phyloP scores from a whole-genome alignment of 92 coral and sea anemone genomes.

The Zoanthus sansibaricus region DNA sequence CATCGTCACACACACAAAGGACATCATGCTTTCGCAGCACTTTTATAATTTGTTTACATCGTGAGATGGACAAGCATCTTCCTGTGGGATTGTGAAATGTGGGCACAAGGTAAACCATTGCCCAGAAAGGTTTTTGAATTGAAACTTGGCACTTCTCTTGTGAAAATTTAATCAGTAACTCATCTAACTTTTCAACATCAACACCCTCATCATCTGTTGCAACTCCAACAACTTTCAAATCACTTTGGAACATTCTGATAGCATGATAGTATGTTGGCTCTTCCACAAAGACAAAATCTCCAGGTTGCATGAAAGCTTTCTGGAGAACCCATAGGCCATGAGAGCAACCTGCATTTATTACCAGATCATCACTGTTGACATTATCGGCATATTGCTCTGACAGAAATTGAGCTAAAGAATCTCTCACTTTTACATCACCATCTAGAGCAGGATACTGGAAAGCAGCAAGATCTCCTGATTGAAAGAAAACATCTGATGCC shows the following conservation, averaged over 20 bases:
- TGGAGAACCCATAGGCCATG: constrained; percentile 62
- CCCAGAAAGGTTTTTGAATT: constrained; percentile 68
- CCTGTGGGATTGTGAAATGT: constrained; percentile 80
- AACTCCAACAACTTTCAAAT: constrained; percentile 34
- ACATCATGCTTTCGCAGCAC: constrained; percentile 58
- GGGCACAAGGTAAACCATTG: constrained; percentile 76
- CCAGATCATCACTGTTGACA: constrained; percentile 67
- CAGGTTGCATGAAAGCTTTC: constrained; percentile 63
- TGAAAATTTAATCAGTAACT: constrained; percentile 47
- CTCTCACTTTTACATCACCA: constrained; percentile 61
- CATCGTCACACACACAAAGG: constrained; percentile 73
- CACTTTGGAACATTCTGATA: constrained; percentile 48
- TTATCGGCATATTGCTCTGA: constrained; percentile 62
- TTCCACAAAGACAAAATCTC: constrained; percentile 77
- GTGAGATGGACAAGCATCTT: constrained; percentile 50
- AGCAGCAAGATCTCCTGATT: constrained; percentile 52
- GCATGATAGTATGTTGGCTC: constrained; percentile 74
- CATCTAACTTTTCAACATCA: constrained; percentile 63
- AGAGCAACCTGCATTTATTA: constrained; percentile 72
- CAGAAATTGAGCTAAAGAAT: constrained; percentile 79
- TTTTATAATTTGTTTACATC: constrained; percentile 59
- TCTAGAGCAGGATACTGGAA: constrained; percentile 81
- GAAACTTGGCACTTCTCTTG: constrained; percentile 48
- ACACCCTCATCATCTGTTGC: constrained; percentile 72
- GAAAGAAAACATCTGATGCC: constrained; percentile 60